Conservation (phyloP, 2,888 invertebrate species). For the Chalcosyrphus nemorum region DNA sequence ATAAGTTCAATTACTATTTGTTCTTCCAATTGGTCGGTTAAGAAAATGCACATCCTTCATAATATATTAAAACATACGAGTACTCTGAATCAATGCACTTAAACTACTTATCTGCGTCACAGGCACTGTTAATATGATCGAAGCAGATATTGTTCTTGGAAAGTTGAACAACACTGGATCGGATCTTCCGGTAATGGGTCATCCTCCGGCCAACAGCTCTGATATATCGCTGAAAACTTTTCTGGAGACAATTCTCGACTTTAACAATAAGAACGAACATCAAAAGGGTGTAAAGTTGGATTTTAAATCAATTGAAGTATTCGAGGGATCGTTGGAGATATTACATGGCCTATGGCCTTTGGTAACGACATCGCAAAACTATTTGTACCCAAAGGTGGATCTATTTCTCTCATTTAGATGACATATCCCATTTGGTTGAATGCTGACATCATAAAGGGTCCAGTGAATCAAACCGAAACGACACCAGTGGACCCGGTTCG, state of each 20-base stretch:
- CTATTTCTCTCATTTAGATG: constrained; percentile 82
- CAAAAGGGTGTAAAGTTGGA: constrained; percentile 93
- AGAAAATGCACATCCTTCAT: not conserved
- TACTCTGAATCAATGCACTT: not conserved
- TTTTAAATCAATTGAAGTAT: constrained; percentile 91
- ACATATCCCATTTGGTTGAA: constrained; percentile 92
- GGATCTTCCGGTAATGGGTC: constrained; percentile 91
- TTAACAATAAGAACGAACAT: constrained; percentile 82
- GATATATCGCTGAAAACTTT: constrained; percentile 90
- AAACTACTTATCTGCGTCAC: constrained; percentile 11
- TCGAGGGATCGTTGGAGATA: constrained; percentile 84
- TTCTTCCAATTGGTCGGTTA: not conserved
- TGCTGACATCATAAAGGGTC: constrained; percentile 91
- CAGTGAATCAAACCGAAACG: constrained; percentile 84
- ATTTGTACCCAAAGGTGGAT: not conserved
- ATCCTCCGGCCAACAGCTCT: constrained; percentile 88
- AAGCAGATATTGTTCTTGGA: constrained; percentile 92
- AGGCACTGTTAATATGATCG: constrained; percentile 89
- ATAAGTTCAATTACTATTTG: not conserved
- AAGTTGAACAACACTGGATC: constrained; percentile 82
- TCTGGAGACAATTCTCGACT: constrained; percentile 84
- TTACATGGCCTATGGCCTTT: constrained; percentile 80
- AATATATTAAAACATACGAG: not conserved
- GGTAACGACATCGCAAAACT: constrained; percentile 77
- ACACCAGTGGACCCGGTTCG: constrained; percentile 84